These are phyloP conservation scores for Sphaeridia pumilis DNA, from an alignment of 2,888 invertebrate genomes.

Conservation along the genomic window DNA sequence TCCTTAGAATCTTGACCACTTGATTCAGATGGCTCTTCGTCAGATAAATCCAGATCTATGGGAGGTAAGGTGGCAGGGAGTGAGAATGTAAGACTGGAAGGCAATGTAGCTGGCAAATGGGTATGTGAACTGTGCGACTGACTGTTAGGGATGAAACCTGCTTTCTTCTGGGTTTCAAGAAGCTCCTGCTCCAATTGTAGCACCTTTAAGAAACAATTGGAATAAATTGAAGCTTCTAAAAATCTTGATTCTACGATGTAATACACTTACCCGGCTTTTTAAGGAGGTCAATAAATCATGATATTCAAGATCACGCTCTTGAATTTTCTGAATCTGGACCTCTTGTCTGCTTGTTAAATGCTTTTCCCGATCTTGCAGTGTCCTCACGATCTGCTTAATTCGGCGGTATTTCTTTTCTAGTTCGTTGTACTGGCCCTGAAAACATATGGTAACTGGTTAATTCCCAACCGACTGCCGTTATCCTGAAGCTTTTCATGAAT, in stretches of 20 bases:
- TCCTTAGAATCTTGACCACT: conserved; percentile 71
- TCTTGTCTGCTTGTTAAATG: conserved; percentile 85
- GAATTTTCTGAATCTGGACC: conserved; percentile 75
- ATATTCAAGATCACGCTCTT: conserved; percentile 79
- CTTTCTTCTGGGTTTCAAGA: conserved; percentile 75
- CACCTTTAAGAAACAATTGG: conserved; percentile 40
- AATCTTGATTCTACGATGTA: too few species aligned
- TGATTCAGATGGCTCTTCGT: conserved; percentile 72
- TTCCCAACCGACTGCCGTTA: too few species aligned
- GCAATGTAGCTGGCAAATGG: conserved; percentile 20
- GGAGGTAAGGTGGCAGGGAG: conserved; percentile 28
- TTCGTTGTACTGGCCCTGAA: conserved; percentile 61
- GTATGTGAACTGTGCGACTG: conserved; percentile 32
- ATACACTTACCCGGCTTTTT: conserved; percentile 81
- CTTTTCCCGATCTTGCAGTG: conserved; percentile 78
- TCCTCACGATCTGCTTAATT: conserved; percentile 79
- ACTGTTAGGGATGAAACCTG: conserved; percentile 51
- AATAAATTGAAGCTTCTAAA: too few species aligned
- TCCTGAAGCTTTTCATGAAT: too few species aligned
- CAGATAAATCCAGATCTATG: conserved; percentile 62
- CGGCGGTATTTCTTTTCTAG: conserved; percentile 75
- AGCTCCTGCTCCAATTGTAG: conserved; percentile 71
- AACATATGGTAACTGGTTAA: too few species aligned
- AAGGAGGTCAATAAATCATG: conserved; percentile 70
- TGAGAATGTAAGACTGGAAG: conserved; percentile 19